Evolutionary conservation across 2,797 vertebrate species (phyloP).

Genomic region (Pangasius macronema): DNA sequence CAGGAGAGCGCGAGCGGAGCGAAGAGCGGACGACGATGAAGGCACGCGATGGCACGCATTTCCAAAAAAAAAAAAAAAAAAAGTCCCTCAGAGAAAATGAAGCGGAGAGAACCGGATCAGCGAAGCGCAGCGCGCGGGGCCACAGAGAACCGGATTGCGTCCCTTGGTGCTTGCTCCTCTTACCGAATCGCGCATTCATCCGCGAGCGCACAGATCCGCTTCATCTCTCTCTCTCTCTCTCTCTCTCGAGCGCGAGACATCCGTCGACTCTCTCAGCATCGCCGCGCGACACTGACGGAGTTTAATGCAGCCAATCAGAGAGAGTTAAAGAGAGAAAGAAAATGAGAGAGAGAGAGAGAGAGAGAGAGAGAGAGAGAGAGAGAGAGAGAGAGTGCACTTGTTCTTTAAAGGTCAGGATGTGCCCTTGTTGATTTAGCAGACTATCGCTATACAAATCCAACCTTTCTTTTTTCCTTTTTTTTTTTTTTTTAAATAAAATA

Average conservation of each 20-base stretch:
- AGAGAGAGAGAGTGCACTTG: conserved; percentile 6
- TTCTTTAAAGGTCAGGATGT: conserved; percentile 19
- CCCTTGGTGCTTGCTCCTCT: background rate
- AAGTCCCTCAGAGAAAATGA: background rate
- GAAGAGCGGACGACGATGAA: background rate
- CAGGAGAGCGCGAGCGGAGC: conserved; percentile 11
- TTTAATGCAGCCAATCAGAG: conserved; percentile 46
- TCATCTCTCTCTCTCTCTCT: background rate
- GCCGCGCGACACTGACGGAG: conserved; percentile 32
- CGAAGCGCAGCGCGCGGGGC: background rate
- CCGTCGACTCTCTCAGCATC: background rate
- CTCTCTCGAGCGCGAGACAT: background rate
- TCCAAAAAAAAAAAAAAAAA: background rate
- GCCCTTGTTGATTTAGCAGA: background rate
- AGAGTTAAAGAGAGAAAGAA: conserved; percentile 20
- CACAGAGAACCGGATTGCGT: background rate
- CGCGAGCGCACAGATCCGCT: conserved; percentile 11
- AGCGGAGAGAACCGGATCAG: background rate
- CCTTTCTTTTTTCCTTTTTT: background rate
- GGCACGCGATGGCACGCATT: conserved; percentile 38
- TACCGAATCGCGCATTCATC: conserved; percentile 7
- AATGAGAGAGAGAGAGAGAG: conserved; percentile 19
- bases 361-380: conserved; percentile 30
- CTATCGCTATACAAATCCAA: background rate
- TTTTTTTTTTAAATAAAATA: background rate